Conservation (phyloP, 2,113 vertebrate genomes). For the Xyrauchen texanus region DNA sequence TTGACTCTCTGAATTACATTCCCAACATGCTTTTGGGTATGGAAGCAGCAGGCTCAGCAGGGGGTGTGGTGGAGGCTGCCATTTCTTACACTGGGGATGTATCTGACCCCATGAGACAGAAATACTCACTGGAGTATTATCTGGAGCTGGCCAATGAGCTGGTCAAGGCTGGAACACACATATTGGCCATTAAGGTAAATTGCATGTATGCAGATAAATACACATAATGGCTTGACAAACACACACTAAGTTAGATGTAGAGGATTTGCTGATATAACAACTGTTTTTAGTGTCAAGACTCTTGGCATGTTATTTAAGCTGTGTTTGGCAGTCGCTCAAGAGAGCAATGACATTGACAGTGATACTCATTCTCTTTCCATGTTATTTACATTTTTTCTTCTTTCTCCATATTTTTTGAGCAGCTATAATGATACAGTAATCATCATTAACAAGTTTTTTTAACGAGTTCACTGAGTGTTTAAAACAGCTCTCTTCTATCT, state of each 20-base stretch:
- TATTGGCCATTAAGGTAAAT: constrained; percentile 87
- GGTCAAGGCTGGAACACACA: constrained; percentile 87
- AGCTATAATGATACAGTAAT: constrained; percentile 15
- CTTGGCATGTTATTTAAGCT: constrained; percentile 13
- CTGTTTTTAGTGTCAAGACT: constrained; percentile 13
- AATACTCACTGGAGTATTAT: constrained; percentile 89
- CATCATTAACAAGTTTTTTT: not conserved
- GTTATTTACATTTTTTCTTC: not conserved
- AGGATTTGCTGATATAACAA: not conserved
- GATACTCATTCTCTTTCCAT: not conserved
- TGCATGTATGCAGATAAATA: not conserved
- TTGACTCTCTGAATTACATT: constrained; percentile 92
- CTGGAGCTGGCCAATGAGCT: constrained; percentile 84
- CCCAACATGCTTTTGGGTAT: constrained; percentile 94
- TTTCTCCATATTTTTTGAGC: not conserved
- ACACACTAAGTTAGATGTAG: not conserved
- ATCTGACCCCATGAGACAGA: constrained; percentile 84
- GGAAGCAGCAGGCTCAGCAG: constrained; percentile 86
- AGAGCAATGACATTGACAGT: constrained; percentile 13
- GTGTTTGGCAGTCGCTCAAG: constrained; percentile 3
- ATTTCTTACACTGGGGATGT: constrained; percentile 94
- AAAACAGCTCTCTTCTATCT: not conserved
- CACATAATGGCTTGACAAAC: not conserved
- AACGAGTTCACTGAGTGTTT: not conserved
- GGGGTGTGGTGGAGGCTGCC: constrained; percentile 89